A percentile compares a stretch with the other conserved stretches of the same genome.
phyloP scores from a whole-genome alignment of 2,888 invertebrate species.

The Trachelus troglodyta region DNA sequence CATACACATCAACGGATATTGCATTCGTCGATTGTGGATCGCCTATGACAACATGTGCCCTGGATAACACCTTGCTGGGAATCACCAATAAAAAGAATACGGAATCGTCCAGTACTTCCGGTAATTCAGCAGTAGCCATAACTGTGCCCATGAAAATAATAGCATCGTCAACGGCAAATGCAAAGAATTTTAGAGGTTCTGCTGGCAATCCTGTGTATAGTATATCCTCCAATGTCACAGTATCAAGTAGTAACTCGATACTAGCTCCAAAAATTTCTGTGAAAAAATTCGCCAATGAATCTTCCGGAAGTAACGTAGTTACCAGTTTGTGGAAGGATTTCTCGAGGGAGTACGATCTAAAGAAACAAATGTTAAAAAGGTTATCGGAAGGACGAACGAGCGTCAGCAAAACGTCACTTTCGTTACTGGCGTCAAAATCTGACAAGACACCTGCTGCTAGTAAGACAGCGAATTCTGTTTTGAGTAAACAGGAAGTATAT shows the following conservation, averaged over 20 bases:
- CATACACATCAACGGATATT: conserved; percentile 40
- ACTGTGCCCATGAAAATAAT: neutral
- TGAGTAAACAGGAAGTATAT: neutral
- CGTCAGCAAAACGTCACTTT: neutral
- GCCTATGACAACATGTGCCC: conserved; percentile 2
- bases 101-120: neutral
- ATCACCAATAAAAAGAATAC: neutral
- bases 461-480: neutral
- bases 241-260: neutral
- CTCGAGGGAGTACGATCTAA: neutral
- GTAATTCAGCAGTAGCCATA: neutral
- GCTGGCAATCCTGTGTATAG: neutral
- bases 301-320: conserved; percentile 15
- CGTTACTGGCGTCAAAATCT: neutral
- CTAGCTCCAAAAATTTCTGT: conserved; percentile 36
- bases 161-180: neutral
- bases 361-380: conserved; percentile 6
- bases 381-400: neutral
- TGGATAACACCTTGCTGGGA: neutral
- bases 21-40: conserved; percentile 56
- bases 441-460: neutral
- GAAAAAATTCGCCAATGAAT: conserved; percentile 39
- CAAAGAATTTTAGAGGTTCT: neutral
- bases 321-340: conserved; percentile 1
- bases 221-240: neutral